A percentile compares a stretch with the other conserved stretches of the same genome.
Conservation (phyloP, 2,888 invertebrate genomes). For the Machimus rusticus region DNA sequence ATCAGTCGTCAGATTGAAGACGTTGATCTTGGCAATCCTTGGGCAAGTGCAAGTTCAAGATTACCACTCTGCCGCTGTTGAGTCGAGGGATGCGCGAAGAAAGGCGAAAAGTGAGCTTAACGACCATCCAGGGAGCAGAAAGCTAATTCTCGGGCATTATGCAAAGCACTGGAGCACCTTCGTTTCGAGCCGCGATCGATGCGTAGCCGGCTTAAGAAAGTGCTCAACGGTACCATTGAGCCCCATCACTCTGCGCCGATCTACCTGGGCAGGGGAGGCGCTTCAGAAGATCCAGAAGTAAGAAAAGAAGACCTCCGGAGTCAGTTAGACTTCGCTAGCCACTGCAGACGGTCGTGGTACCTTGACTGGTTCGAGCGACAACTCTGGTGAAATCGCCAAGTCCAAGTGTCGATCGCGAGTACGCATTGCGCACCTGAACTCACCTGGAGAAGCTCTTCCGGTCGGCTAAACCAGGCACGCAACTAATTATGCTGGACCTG, state of each 20-base stretch:
- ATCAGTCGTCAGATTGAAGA: conserved; percentile 18
- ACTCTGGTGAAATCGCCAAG: conserved; percentile 9
- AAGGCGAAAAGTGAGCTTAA: conserved; percentile 19
- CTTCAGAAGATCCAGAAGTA: conserved; percentile 46
- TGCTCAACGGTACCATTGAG: conserved; percentile 19
- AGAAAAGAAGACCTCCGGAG: conserved; percentile 37
- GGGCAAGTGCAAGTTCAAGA: conserved; percentile 6
- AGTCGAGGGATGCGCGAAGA: background rate
- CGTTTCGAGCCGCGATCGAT: background rate
- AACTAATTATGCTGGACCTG: background rate
- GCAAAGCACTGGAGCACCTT: conserved; percentile 13
- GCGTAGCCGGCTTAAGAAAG: conserved; percentile 19
- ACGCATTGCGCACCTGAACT: background rate
- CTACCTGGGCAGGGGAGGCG: background rate
- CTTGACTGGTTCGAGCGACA: background rate
- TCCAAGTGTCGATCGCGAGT: conserved; percentile 1
- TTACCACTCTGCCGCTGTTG: background rate
- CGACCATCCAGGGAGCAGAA: background rate
- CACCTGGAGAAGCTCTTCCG: conserved; percentile 1
- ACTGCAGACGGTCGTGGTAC: conserved; percentile 51
- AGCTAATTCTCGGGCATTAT: conserved; percentile 16
- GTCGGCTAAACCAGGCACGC: background rate
- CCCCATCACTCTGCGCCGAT: background rate
- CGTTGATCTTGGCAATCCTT: background rate
- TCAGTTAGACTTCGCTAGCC: conserved; percentile 52